Evolutionary conservation across 2,113 vertebrate species (phyloP), one percentile per base, ranked within the genome.

Genomic region (Seriola aureovittata): DNA sequence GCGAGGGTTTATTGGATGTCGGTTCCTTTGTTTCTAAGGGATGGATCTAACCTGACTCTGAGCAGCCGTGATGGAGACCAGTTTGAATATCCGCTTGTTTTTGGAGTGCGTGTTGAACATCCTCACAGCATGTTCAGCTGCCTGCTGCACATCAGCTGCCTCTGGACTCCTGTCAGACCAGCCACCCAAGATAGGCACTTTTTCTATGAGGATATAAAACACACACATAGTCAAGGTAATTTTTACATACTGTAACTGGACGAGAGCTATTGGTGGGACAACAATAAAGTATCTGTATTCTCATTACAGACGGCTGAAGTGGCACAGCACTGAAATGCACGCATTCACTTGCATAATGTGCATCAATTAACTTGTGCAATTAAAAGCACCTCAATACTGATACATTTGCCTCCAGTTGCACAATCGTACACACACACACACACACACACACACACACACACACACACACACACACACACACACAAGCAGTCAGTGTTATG

Each of bases 11-110:
- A 5, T 8, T 57, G 58, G 6, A n/a, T 42, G 2, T 8, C 6
- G 23, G 17, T 67, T 16, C 0, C 16, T 85, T 21, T 48, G 46
- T 74, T 60, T 44, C 6, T 23, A 29, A 57, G 60, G 16, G 4
- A 4, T 40, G 55, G 68, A 25, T 62, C 69, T 44, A 16, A 93
- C 93, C 92, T 94, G 88, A n/a, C 2, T 3, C 25, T 88, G 42
- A 19, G 85, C 91, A 4, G 71, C 36, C 0, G 9, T 63, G 63
- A 94, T 13, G 58, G 86, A 82, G 19, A 83, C 19, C 75, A 94
- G 69, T 52, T 72, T 91, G 81, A 90, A 93, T 52, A 87, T 36
- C 63, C 71, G 87, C 74, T 89, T 91, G 71, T 25, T 23, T 19
- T 75, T 91, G 32, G 81, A 34, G 0, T 71, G 0, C 0, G 13